Conservation (phyloP, 2,113 vertebrate genomes). For the Mustela lutreola region DNA sequence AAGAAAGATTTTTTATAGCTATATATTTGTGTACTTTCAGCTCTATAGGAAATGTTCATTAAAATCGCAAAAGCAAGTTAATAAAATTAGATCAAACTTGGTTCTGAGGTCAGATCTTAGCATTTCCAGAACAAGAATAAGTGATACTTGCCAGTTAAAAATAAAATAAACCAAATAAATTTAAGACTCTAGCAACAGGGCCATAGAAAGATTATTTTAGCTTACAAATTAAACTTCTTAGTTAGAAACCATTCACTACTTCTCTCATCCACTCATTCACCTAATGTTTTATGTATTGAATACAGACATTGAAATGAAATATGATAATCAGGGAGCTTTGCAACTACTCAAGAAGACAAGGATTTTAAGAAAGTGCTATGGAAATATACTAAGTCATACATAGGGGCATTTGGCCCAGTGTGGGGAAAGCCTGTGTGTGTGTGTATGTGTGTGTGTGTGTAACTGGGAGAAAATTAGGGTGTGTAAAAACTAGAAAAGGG, state of each 20-base stretch:
- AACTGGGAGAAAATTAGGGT: not conserved
- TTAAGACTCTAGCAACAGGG: not conserved
- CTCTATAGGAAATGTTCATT: conserved; percentile 2
- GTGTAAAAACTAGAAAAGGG: not conserved
- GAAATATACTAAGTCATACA: not conserved
- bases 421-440: not conserved
- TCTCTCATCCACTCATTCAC: not conserved
- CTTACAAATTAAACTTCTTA: conserved; percentile 23
- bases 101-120: not conserved
- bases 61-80: conserved; percentile 59
- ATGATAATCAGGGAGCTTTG: not conserved
- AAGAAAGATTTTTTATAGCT: not conserved
- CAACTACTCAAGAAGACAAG: not conserved
- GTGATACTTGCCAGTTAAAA: not conserved
- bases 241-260: not conserved
- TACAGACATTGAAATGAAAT: conserved; percentile 35
- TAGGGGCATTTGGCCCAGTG: not conserved
- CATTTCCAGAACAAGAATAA: not conserved
- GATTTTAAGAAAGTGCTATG: not conserved
- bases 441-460: not conserved
- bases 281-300: not conserved
- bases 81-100: conserved; percentile 48
- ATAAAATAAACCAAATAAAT: not conserved
- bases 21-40: not conserved
- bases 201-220: not conserved